These are phyloP conservation scores for Monochamus alternatus DNA, from an alignment of 2,888 invertebrate genomes.

Conservation along the genomic window DNA sequence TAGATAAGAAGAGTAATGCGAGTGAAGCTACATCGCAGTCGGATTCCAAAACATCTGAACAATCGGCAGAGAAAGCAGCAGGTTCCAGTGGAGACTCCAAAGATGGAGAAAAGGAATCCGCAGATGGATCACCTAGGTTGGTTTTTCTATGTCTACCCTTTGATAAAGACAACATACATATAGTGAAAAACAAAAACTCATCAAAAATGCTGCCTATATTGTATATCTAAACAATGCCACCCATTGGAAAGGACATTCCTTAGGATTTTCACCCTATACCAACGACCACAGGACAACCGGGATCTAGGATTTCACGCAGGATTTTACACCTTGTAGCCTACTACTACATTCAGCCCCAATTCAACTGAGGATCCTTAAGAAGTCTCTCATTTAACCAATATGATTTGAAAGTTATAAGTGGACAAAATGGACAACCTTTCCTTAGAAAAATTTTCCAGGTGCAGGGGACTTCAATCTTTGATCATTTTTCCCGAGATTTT, in stretches of 20 bases:
- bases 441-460: background rate
- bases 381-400: slow-evolving; percentile 2
- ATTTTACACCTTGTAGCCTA: slow-evolving; percentile 3
- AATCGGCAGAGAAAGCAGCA: slow-evolving; percentile 45
- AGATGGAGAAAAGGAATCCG: slow-evolving; percentile 47
- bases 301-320: background rate
- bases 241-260: slow-evolving; percentile 1
- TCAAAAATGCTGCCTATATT: slow-evolving; percentile 50
- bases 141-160: slow-evolving; percentile 52
- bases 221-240: slow-evolving; percentile 1
- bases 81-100: slow-evolving; percentile 49
- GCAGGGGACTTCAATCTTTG: background rate
- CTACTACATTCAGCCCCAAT: background rate
- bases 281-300: background rate
- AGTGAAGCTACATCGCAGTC: slow-evolving; percentile 50
- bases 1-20: slow-evolving; percentile 60
- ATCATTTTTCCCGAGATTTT: background rate
- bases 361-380: background rate
- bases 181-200: slow-evolving; percentile 41
- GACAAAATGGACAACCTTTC: background rate
- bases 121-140: slow-evolving; percentile 58
- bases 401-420: background rate
- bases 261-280: background rate
- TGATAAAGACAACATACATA: slow-evolving; percentile 27
- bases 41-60: slow-evolving; percentile 41